These are phyloP conservation scores for Sapayoa aenigma DNA, from an alignment of 2,113 vertebrate species.

Conservation along the genomic window DNA sequence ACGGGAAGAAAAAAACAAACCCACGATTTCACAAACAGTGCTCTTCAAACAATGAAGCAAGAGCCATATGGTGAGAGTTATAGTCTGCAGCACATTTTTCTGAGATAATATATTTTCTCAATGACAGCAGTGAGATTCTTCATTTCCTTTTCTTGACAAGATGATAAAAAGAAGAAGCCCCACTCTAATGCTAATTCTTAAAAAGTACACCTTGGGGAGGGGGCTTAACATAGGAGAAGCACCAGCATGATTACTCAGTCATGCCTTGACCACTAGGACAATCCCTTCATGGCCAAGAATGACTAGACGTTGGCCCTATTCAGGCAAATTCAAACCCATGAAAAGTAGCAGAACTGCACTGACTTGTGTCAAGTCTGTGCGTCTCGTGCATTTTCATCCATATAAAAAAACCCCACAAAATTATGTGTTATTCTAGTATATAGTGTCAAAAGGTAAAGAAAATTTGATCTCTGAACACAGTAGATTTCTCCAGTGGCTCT, in stretches of 20 bases:
- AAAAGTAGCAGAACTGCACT: background rate
- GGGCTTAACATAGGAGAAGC: background rate
- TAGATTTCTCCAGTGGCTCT: background rate
- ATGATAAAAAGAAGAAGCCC: background rate
- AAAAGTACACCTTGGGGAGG: background rate
- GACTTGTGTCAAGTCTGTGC: rapidly evolving
- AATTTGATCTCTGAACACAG: background rate
- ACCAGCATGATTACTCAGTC: background rate
- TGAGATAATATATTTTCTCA: slow-evolving; percentile 19
- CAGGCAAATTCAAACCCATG: background rate
- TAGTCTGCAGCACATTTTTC: background rate
- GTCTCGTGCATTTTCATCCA: background rate
- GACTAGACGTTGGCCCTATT: background rate
- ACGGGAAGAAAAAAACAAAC: background rate
- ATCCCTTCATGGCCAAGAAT: background rate
- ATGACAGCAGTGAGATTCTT: slow-evolving; percentile 6
- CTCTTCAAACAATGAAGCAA: slow-evolving; percentile 7
- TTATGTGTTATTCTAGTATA: background rate
- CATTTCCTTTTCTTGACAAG: background rate
- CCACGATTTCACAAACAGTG: background rate
- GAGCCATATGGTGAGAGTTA: slow-evolving; percentile 21
- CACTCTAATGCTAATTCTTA: background rate
- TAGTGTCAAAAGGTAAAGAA: background rate
- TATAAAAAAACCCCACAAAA: background rate
- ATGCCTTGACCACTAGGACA: background rate